These are phyloP conservation scores for Eremophila alpestris DNA, from an alignment of 2,797 vertebrate genomes.

Conservation along the genomic window DNA sequence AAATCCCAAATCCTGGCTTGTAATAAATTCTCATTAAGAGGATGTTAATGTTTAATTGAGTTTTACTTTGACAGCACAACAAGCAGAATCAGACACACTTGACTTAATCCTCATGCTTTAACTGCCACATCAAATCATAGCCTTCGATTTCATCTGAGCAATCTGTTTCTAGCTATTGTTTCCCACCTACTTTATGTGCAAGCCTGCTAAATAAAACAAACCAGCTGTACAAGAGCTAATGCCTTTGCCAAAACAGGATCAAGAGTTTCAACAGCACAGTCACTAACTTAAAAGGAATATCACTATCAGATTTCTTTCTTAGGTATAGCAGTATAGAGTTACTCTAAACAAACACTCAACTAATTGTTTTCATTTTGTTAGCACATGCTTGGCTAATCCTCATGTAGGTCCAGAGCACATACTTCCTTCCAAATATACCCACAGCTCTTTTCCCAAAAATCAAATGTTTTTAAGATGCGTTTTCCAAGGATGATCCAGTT, in stretches of 20 bases:
- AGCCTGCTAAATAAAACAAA: slow-evolving; percentile 42
- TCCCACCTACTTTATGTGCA: slow-evolving; percentile 21
- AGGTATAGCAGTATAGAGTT: not conserved
- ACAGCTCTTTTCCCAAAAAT: not conserved
- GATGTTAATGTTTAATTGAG: not conserved
- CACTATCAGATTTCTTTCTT: not conserved
- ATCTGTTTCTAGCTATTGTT: slow-evolving; percentile 46
- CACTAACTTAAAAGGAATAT: not conserved
- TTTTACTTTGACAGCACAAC: slow-evolving; percentile 14
- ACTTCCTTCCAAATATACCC: not conserved
- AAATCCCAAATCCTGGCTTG: rapidly evolving
- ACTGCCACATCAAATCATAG: slow-evolving; percentile 34
- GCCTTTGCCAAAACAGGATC: not conserved
- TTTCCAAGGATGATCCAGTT: not conserved
- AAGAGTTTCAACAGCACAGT: not conserved
- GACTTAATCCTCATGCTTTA: slow-evolving; percentile 22
- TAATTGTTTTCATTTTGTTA: not conserved
- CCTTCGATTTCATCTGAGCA: not conserved
- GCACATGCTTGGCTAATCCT: not conserved
- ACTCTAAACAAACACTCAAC: not conserved
- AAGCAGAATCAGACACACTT: slow-evolving; percentile 10
- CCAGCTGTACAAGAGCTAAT: not conserved
- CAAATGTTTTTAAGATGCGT: not conserved
- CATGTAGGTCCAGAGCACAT: rapidly evolving
- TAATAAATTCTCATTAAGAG: slow-evolving; percentile 32